Base-by-base conservation (phyloP, 2,888 invertebrate species). In the Trissolcus japonicus region DNA sequence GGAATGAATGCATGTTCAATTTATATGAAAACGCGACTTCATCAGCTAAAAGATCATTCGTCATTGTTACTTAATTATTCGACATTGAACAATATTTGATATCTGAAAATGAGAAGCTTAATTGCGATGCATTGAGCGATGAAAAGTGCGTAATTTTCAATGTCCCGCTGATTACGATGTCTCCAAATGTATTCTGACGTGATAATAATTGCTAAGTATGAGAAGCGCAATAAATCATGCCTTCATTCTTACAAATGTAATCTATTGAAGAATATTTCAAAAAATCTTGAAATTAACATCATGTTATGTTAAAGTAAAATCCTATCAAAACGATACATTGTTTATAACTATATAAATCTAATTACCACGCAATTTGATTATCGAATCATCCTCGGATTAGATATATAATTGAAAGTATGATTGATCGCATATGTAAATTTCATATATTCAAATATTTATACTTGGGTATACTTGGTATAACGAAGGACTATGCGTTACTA, bases 361-460 rank as follows among this genome's bases (percentile, higher is more conserved):
- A 25, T 25, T 2, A 4, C 4, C 6, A 25, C 2, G 4, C 25
- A 25, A 25, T 25, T n/a, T n/a, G n/a, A n/a, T n/a, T n/a, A n/a
- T n/a, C n/a, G n/a, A n/a, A n/a, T n/a, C n/a, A n/a, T n/a, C n/a
- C n/a, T n/a, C n/a, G n/a, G n/a, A n/a, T 25, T 66, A 73, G 55
- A 61, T 56, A 61, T 56, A 61, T 73, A 73, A 66, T 56, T 51
- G 66, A 65, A 55, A 60, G 55, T 40, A 13, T 25, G 9, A 73
- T 65, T 51, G 73, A 73, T 61, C 46, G 29, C 51, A 19, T 66
- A 73, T 73, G 66, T 59, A 73, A 73, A 72, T 72, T 14, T 40
- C 14, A 17, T 57, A 19, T 54, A 60, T 60, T 46, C 48, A 25
- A 60, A 60, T 59, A 72, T 65, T 72, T 43, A 41, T 48, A 72